Evolutionary conservation across 2,797 vertebrate species (phyloP).

Genomic region (Eulemur coronatus): DNA sequence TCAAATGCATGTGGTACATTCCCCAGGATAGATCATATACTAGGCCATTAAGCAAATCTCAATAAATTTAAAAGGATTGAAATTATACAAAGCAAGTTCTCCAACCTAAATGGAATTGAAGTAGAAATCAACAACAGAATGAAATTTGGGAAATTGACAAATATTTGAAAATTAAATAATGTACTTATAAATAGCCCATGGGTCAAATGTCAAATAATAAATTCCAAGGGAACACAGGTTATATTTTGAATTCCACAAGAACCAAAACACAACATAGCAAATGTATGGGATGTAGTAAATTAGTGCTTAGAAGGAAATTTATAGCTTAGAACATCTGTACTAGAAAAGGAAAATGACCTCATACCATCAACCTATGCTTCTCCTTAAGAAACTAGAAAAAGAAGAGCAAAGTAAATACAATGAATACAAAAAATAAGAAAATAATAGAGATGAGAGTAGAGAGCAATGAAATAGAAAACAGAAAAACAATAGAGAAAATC

Average conservation of each 20-base stretch:
- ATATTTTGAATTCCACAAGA: neutral
- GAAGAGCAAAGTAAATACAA: neutral
- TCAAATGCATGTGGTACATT: neutral
- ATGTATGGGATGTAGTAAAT: neutral
- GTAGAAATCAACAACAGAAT: neutral
- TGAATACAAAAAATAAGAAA: neutral
- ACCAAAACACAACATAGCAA: neutral
- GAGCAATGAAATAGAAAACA: neutral
- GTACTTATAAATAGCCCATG: neutral
- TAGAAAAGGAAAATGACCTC: neutral
- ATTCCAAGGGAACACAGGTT: neutral
- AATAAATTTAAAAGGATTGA: neutral
- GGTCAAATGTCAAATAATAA: neutral
- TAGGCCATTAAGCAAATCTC: neutral
- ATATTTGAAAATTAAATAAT: neutral
- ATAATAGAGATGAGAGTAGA: neutral
- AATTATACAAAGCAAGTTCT: neutral
- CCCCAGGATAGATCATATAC: neutral
- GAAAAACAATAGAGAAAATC: neutral
- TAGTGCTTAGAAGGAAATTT: neutral
- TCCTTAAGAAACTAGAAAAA: neutral
- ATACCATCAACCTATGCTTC: neutral
- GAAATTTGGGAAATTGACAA: neutral
- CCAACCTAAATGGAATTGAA: neutral
- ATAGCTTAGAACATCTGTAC: neutral